Evolutionary conservation across 2,797 vertebrate species (phyloP).

Genomic region (Balearica regulorum): DNA sequence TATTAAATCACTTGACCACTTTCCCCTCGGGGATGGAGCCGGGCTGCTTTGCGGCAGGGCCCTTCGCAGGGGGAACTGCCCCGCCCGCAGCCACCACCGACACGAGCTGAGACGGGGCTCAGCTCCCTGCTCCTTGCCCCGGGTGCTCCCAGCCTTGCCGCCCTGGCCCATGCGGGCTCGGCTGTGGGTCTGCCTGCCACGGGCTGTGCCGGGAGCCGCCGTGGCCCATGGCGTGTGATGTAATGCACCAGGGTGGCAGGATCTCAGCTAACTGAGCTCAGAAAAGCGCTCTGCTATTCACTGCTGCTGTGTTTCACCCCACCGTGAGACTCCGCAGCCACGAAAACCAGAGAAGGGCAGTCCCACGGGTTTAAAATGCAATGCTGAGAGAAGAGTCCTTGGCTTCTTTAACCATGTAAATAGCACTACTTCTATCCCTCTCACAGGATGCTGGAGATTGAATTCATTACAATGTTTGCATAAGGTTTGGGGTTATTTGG

Average conservation of each 20-base stretch:
- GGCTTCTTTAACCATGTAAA: background rate
- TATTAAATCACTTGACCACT: background rate
- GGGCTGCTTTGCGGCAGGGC: background rate
- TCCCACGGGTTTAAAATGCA: background rate
- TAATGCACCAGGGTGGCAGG: fast-evolving
- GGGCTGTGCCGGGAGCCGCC: fast-evolving
- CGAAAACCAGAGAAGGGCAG: background rate
- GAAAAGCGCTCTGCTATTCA: background rate
- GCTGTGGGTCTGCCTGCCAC: background rate
- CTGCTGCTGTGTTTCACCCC: background rate
- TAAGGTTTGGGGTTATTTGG: conserved; percentile 38
- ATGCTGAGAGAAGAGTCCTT: background rate
- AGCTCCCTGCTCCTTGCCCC: background rate
- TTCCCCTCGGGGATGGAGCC: background rate
- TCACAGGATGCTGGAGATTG: background rate
- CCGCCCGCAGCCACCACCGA: background rate
- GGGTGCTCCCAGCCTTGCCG: fast-evolving
- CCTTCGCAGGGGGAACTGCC: background rate
- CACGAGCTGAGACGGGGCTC: background rate
- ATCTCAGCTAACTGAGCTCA: background rate
- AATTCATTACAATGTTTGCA: conserved; percentile 15
- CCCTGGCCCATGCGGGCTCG: fast-evolving
- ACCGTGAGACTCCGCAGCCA: background rate
- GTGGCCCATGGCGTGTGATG: fast-evolving
- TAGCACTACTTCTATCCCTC: background rate